Percentiles rank a stretch among this genome's conserved stretches.
Conservation (phyloP, 2,888 invertebrate genomes). For the Troides oblongomaculatus region DNA sequence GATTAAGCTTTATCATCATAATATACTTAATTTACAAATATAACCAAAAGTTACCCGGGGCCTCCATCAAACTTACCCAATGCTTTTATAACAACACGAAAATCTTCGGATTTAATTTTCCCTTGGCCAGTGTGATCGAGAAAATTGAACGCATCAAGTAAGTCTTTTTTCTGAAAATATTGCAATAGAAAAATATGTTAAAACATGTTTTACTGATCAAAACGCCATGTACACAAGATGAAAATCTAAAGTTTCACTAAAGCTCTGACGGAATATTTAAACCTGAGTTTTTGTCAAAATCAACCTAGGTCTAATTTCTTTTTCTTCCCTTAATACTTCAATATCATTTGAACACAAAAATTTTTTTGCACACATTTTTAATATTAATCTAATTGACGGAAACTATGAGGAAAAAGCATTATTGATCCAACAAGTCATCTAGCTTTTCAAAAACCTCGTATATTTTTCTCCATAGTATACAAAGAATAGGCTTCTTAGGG, state of each 20-base stretch:
- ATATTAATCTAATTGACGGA: no score
- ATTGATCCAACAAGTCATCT: no score
- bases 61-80: constrained; percentile 49
- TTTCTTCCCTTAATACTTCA: constrained; percentile 29
- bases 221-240: no score
- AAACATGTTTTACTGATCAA: neutral
- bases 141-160: constrained; percentile 67
- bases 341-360: neutral
- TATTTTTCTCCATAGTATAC: no score
- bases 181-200: neutral
- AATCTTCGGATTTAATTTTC: constrained; percentile 68
- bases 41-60: no score
- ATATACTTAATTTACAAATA: no score
- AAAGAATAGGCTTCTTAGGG: no score
- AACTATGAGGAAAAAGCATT: no score
- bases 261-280: neutral
- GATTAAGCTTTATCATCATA: no score
- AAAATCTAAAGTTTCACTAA: no score
- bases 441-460: no score
- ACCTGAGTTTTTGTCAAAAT: constrained; percentile 59
- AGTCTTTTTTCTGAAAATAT: constrained; percentile 58
- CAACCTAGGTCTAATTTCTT: constrained; percentile 52
- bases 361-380: no score
- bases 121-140: constrained; percentile 70
- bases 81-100: constrained; percentile 72